A percentile compares a stretch with the other conserved stretches of the same genome.
phyloP scores from a whole-genome alignment of 2,888 invertebrate species.

The Ceramica pisi region DNA sequence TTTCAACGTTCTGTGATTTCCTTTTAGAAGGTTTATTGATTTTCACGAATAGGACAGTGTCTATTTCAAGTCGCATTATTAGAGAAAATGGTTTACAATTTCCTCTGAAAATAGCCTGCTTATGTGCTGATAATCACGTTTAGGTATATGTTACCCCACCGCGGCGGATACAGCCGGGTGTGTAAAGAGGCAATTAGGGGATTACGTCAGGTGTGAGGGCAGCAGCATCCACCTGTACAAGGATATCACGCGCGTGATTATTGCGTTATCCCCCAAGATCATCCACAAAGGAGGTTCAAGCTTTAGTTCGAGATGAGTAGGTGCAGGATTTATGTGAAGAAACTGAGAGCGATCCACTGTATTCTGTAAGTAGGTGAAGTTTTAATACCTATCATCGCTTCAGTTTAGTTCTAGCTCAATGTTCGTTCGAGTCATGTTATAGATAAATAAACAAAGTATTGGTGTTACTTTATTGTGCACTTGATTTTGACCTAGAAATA shows the following conservation, averaged over 20 bases:
- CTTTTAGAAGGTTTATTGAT: constrained; percentile 1
- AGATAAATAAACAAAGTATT: no score
- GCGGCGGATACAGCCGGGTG: constrained; percentile 28
- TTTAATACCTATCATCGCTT: neutral
- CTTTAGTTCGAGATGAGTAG: constrained; percentile 2
- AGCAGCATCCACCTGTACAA: constrained; percentile 38
- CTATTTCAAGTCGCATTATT: neutral
- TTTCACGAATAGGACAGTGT: neutral
- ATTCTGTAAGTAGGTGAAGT: constrained; percentile 1
- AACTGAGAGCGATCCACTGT: neutral
- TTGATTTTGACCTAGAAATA: no score
- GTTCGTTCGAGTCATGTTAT: no score
- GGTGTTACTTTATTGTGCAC: no score
- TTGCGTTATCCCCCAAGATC: constrained; percentile 41
- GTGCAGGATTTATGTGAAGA: constrained; percentile 2
- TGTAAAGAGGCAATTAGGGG: constrained; percentile 57
- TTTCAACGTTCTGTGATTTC: constrained; percentile 6
- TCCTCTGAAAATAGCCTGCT: neutral
- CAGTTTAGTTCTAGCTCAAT: neutral
- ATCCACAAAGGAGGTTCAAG: constrained; percentile 25
- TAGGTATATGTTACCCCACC: constrained; percentile 6
- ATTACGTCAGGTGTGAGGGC: constrained; percentile 50
- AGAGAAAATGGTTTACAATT: neutral
- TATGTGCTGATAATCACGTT: constrained; percentile 30
- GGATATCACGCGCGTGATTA: constrained; percentile 45